Base-by-base conservation (phyloP, 2,113 vertebrate genomes). In the Zeus faber region DNA sequence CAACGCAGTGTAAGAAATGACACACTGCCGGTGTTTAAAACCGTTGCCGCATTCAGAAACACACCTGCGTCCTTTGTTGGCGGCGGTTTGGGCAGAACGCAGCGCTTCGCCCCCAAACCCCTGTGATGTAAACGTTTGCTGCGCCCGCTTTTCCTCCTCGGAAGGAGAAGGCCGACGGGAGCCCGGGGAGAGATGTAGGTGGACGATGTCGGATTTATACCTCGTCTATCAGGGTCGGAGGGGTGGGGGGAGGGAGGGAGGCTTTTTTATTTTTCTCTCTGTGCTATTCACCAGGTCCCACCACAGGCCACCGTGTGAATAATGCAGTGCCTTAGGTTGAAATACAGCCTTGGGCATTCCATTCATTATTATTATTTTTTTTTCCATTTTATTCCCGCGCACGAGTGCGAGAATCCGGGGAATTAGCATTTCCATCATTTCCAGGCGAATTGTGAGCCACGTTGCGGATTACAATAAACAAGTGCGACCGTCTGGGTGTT, bases 241-340 rank as follows among this genome's bases (percentile, higher is more conserved):
- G 27, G 62, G n/a, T n/a, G n/a, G n/a, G n/a, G n/a, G n/a, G n/a
- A n/a, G n/a, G n/a, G n/a, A n/a, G n/a, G n/a, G n/a, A n/a, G n/a
- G n/a, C n/a, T n/a, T n/a, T n/a, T n/a, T n/a, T n/a, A n/a, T n/a
- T 47, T 80, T 52, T 76, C 72, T 83, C 77, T 49, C 33, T 35
- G 70, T 67, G 72, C 67, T 69, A 62, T 74, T 81, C 62, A 74
- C 76, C 56, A 57, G 79, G 77, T 60, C 71, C 67, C 70, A 72
- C 62, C 40, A 66, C 70, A 66, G 58, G 73, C 58, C 57, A 50
- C 44, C 66, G 74, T 0, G 39, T 85, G 74, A 87, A 87, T 85
- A 77, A 84, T 87, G 76, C 76, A 87, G 50, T 3, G 45, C 70
- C 62, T 71, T 46, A 71, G 65, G 81, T 75, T 41, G 79, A 77